phyloP scores from a whole-genome alignment of 2,797 vertebrate genomes.

The Eupleurogrammus muticus region DNA sequence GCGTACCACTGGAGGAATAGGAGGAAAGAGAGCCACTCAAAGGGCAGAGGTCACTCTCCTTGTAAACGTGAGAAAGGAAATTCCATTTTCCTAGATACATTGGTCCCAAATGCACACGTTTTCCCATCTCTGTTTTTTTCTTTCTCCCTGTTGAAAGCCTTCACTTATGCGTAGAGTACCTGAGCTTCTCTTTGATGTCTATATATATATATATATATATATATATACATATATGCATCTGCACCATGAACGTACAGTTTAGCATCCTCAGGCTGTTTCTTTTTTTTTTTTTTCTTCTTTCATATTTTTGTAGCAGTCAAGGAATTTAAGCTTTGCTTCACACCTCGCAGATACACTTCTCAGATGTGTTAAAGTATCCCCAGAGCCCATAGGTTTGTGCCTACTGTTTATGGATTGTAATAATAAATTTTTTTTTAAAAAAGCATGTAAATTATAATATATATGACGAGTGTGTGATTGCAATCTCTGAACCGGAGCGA shows the following conservation, averaged over 20 bases:
- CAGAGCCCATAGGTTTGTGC: neutral
- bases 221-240: neutral
- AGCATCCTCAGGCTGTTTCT: too few species aligned
- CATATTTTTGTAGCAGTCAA: neutral
- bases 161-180: conserved; percentile 12
- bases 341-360: neutral
- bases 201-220: neutral
- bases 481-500: neutral
- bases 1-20: conserved; percentile 69
- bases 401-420: neutral
- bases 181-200: neutral
- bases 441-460: neutral
- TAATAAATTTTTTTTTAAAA: conserved; percentile 2
- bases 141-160: conserved; percentile 29
- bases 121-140: conserved; percentile 40
- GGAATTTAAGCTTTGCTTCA: neutral
- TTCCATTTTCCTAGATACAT: conserved; percentile 62
- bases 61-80: conserved; percentile 67
- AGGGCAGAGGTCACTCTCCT: conserved; percentile 67
- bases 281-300: neutral
- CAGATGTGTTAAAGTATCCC: neutral
- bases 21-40: conserved; percentile 54
- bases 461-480: neutral
- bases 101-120: conserved; percentile 39
- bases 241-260: too few species aligned